phyloP scores from a whole-genome alignment of 2,888 invertebrate species.

The Eupeodes luniger region DNA sequence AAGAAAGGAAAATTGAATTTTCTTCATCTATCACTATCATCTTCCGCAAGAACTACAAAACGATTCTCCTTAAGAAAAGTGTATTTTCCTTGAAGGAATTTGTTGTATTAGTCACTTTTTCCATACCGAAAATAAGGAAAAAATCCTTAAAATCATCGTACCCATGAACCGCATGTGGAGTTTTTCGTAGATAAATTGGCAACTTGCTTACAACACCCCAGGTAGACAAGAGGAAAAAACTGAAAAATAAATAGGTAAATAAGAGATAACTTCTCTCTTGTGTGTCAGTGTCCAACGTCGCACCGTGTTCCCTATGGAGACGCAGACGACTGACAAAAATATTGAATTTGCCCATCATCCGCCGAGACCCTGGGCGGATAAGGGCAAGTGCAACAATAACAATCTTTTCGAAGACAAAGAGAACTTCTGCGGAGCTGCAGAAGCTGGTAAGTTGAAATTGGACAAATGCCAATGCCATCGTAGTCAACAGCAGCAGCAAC shows the following conservation, averaged over 20 bases:
- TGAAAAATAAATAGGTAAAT: constrained; percentile 32
- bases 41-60: constrained; percentile 43
- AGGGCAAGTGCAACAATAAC: constrained; percentile 68
- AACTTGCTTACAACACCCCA: neutral
- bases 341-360: constrained; percentile 55
- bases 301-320: constrained; percentile 50
- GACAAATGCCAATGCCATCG: constrained; percentile 57
- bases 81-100: constrained; percentile 35
- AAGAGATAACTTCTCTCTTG: constrained; percentile 40
- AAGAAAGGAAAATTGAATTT: constrained; percentile 61
- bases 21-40: constrained; percentile 51
- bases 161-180: neutral
- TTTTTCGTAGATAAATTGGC: constrained; percentile 38
- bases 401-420: constrained; percentile 66
- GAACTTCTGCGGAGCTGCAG: constrained; percentile 45
- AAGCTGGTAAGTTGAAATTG: constrained; percentile 34
- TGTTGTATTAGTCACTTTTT: constrained; percentile 39
- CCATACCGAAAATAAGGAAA: neutral
- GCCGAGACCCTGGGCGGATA: constrained; percentile 67
- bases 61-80: constrained; percentile 33
- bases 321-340: constrained; percentile 62
- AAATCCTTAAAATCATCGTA: neutral
- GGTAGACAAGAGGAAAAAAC: constrained; percentile 51
- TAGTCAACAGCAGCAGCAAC: constrained; percentile 54
- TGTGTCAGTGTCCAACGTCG: constrained; percentile 35